A percentile compares a stretch with the other conserved stretches of the same genome.
Evolutionary conservation across 2,888 invertebrate genomes (phyloP).

Genomic region (Petrolisthes cinctipes): DNA sequence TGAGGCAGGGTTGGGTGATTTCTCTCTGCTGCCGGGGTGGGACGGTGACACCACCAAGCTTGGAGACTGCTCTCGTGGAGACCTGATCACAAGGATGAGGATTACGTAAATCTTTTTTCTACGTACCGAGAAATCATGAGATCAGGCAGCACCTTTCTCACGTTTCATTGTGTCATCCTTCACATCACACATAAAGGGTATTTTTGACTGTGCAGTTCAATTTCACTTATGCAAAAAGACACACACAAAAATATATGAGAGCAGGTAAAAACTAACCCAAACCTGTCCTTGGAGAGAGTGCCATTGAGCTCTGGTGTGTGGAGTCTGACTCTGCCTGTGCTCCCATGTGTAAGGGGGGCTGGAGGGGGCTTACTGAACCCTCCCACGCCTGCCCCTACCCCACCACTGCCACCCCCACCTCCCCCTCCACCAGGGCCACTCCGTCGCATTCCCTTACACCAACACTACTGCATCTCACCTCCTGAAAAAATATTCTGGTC

Average conservation of each 20-base stretch:
- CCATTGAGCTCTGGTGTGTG: constrained; percentile 58
- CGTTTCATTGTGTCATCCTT: too few species aligned
- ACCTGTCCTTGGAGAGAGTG: constrained; percentile 47
- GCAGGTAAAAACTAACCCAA: constrained; percentile 42
- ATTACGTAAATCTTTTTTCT: too few species aligned
- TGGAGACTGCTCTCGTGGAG: constrained; percentile 55
- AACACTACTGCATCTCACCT: not conserved
- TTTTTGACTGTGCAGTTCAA: too few species aligned
- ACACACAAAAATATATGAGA: too few species aligned
- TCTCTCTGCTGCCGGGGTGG: constrained; percentile 57
- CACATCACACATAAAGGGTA: too few species aligned
- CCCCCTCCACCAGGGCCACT: not conserved
- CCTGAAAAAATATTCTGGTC: not conserved
- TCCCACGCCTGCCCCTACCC: constrained; percentile 52
- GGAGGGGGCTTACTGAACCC: constrained; percentile 62
- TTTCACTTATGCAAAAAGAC: too few species aligned
- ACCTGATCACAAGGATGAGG: constrained; percentile 14
- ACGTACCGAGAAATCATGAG: too few species aligned
- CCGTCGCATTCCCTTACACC: not conserved
- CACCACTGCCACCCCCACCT: constrained; percentile 39
- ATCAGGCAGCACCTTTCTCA: too few species aligned
- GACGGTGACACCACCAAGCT: constrained; percentile 55
- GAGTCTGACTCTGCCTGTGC: constrained; percentile 49
- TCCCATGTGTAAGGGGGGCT: constrained; percentile 56
- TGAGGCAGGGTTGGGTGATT: constrained; percentile 58